Base-by-base conservation (phyloP, 2,888 invertebrate species). In the Nebria salina region DNA sequence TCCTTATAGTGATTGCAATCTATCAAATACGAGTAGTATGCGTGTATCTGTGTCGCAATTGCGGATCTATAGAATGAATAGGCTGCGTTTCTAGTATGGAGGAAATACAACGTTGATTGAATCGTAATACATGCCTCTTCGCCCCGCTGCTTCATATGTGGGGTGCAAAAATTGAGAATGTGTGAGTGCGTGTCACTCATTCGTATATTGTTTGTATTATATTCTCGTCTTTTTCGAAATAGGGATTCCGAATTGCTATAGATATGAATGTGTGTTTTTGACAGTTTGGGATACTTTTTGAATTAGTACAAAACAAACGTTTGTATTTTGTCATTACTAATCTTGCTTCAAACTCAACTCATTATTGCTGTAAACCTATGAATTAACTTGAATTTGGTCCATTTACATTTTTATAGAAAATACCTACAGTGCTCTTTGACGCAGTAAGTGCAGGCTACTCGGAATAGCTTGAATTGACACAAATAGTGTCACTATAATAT, bases 201-300 rank as follows among this genome's bases (percentile, higher is more conserved):
- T 25, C 70, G 20, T 70, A 70, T 70, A 34, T 70, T 70, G 54
- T 54, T 70, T 70, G 70, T 70, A 54, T 54, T 54, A 54, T 54
- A 54, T 54, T 54, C 54, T 54, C 54, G 2, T 54, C 54, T 54
- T 54, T 54, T 54, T 54, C 13, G 2, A 54, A 54, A 54, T 54
- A 8, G 54, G 54, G 54, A 54, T 2, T 54, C 7, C 54, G 54
- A 54, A 54, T 54, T 11, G 54, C 2, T 54, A 54, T 54, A 54
- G 11, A 54, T 54, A 54, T 13, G 5, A 54, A 2, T 54, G 54
- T 54, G 54, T 54, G 54, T 54, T 54, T 54, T 7, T 54, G 54
- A 54, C 54, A 54, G 54, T 11, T 54, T 54, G 54, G 54, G 4
- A 54, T 8, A 13, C 6, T 54, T 6, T 54, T 34, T 34, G 34